phyloP scores from a whole-genome alignment of 2,797 vertebrate genomes.

The Sitta carolinensis region DNA sequence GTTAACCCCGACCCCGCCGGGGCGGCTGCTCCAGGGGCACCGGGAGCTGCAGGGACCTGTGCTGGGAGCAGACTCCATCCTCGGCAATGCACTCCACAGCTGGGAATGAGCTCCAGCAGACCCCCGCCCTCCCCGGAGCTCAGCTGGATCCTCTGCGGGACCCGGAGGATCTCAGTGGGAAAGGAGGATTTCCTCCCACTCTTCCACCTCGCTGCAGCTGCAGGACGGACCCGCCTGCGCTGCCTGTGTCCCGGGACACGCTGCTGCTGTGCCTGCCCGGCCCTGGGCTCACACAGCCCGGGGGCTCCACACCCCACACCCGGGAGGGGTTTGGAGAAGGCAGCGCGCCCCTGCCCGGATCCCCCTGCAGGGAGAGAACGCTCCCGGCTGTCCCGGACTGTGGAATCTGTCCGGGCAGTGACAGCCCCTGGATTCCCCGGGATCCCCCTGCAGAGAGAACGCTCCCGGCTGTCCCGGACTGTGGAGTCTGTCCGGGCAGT shows the following conservation, averaged over 20 bases:
- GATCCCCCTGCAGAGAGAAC: no score
- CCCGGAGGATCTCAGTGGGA: not conserved
- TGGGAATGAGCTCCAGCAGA: not conserved
- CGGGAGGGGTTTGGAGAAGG: not conserved
- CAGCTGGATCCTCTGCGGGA: not conserved
- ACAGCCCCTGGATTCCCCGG: not conserved
- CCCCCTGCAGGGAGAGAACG: not conserved
- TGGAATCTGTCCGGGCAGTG: not conserved
- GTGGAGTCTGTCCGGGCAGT: no score
- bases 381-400: not conserved
- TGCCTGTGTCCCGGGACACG: not conserved
- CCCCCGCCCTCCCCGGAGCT: fast-evolving
- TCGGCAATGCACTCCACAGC: not conserved
- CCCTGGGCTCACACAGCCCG: not conserved
- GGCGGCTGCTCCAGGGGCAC: not conserved
- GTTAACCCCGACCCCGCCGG: not conserved
- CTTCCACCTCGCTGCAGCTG: not conserved
- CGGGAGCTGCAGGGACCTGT: not conserved
- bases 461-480: no score
- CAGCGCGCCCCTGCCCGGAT: not conserved
- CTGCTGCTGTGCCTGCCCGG: not conserved
- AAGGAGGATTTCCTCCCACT: not conserved
- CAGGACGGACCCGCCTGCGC: not conserved
- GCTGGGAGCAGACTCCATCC: not conserved
- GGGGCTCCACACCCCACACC: not conserved